Conservation (phyloP, 1,140 invertebrate species). For the Scaptomyza pallida region DNA sequence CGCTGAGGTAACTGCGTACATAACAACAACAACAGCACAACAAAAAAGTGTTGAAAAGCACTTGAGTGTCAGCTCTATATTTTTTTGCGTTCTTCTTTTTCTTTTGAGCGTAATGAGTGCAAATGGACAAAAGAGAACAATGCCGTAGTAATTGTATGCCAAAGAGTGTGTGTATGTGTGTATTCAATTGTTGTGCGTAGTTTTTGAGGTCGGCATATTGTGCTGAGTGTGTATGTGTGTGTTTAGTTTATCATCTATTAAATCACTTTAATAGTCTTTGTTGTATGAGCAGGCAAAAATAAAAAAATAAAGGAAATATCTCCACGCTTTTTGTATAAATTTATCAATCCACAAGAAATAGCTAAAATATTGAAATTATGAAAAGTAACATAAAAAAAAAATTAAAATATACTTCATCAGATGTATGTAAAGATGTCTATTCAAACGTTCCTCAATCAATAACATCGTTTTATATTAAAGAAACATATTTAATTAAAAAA, state of each 20-base stretch:
- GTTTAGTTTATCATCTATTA: slow-evolving; percentile 73
- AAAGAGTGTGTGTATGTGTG: slow-evolving; percentile 24
- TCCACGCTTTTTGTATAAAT: too few relatives aligned
- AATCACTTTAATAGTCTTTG: slow-evolving; percentile 76
- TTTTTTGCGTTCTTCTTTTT: slow-evolving; percentile 20
- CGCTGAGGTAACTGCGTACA: neutral
- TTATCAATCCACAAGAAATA: too few relatives aligned
- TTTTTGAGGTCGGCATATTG: slow-evolving; percentile 55
- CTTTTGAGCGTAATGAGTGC: slow-evolving; percentile 51
- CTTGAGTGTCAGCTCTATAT: slow-evolving; percentile 62
- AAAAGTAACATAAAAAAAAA: too few relatives aligned
- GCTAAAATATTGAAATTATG: too few relatives aligned
- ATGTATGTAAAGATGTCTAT: too few relatives aligned
- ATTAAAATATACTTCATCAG: too few relatives aligned
- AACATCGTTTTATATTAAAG: too few relatives aligned
- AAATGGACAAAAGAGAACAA: slow-evolving; percentile 71
- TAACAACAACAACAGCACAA: neutral
- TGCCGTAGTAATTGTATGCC: slow-evolving; percentile 76
- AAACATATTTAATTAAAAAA: too few relatives aligned
- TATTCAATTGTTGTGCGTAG: slow-evolving; percentile 43
- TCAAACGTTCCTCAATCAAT: too few relatives aligned
- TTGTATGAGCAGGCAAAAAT: slow-evolving; percentile 1
- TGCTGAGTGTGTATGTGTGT: slow-evolving; percentile 26
- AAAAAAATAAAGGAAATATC: too few relatives aligned
- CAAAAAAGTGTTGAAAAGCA: slow-evolving; percentile 64